Evolutionary conservation across 1,140 invertebrate species (phyloP), one percentile per base, ranked within the genome.

Genomic region (Ceratitis capitata): DNA sequence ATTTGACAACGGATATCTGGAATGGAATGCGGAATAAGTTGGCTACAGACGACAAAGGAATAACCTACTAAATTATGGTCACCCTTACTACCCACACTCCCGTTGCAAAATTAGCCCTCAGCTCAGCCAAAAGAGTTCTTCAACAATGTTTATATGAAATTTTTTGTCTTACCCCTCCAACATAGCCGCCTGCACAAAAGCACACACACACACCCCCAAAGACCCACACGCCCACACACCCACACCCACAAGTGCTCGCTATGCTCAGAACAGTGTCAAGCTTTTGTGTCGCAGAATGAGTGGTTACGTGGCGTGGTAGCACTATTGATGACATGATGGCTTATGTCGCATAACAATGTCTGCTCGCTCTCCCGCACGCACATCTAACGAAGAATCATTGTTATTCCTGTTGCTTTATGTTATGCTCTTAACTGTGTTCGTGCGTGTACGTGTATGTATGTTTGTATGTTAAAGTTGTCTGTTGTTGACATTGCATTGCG

Each of bases 281-380:
- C 29, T 29, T 78, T 78, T 45, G 39, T 78, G n/a, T 19, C 39
- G 39, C 14, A 7, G 39, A 2, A 7, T 45, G 69, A 78, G 10
- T 6, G 19, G n/a, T 56, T 35, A 39, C 69, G 69, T 45, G 69
- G 69, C n/a, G n/a, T 45, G 5, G 69, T n/a, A 39, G 35, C 69
- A 45, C 69, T 78, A 78, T 78, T 78, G 69, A 78, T 78, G 69
- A 78, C 69, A 78, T 42, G 39, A 78, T 47, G 69, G 69, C 69
- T 78, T 78, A 78, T 45, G 69, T 78, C 23, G 69, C 69, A 78
- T 78, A 35, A 78, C 42, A 78, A 78, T 78, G 69, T 9, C 64
- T 56, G 5, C 51, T 1, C 42, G 69, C 39, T 23, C 5, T 10
- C 35, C 32, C 10, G 26, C 56, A 26, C 14, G 23, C 39, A 45